These are phyloP conservation scores for Peribatodes rhomboidaria DNA, from an alignment of 2,888 invertebrate genomes.

Conservation along the genomic window DNA sequence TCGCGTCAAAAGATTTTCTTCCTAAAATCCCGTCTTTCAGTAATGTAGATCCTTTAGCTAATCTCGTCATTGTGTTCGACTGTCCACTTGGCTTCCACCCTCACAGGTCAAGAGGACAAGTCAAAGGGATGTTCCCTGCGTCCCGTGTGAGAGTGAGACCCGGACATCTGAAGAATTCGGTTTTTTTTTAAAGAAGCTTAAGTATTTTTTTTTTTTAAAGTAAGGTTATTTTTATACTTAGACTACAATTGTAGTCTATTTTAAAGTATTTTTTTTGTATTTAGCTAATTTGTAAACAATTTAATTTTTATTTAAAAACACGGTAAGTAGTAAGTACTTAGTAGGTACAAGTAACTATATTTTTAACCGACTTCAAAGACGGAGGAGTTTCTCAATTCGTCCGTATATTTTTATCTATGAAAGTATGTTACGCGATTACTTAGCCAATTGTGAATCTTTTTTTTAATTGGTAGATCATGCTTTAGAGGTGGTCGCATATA, in stretches of 20 bases:
- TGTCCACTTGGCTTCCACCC: constrained; percentile 37
- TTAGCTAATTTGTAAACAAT: too few species aligned
- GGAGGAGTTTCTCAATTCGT: too few species aligned
- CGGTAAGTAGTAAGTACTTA: too few species aligned
- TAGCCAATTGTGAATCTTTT: too few species aligned
- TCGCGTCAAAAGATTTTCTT: constrained; percentile 1
- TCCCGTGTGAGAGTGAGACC: neutral
- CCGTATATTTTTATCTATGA: too few species aligned
- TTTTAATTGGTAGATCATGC: too few species aligned
- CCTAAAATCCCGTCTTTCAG: neutral
- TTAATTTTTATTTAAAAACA: too few species aligned
- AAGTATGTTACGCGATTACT: too few species aligned
- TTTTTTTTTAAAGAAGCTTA: neutral
- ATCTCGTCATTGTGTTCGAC: constrained; percentile 28
- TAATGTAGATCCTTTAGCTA: constrained; percentile 15
- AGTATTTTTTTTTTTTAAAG: neutral
- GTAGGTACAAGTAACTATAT: too few species aligned
- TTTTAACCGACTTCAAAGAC: too few species aligned
- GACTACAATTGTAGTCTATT: neutral
- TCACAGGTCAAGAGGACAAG: constrained; percentile 32
- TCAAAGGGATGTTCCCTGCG: constrained; percentile 20
- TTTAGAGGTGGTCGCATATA: too few species aligned
- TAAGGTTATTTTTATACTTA: neutral
- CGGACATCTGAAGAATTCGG: neutral
- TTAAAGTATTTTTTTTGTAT: too few species aligned